Base-by-base conservation (phyloP, 1,140 invertebrate species). In the Drosophila subobscura region DNA sequence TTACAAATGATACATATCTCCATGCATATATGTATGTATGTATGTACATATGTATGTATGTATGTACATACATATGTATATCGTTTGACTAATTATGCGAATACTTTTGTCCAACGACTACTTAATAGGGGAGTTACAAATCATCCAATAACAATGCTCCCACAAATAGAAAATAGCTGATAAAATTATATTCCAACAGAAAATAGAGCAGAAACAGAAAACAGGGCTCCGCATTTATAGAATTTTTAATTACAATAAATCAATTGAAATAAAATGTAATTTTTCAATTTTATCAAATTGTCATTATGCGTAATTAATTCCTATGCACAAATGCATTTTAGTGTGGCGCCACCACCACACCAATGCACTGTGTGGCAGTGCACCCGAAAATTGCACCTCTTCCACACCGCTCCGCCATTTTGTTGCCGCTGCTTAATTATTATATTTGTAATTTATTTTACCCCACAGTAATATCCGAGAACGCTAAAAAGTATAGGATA, bases 271-370 rank as follows among this genome's bases (percentile, higher is more conserved):
- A 84, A 88, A 89, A 84, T 89, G 84, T 84, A 88, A 88, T 88
- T 88, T 88, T 89, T 88, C 84, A 88, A 89, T 88, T 88, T 88
- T 88, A 88, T 88, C 84, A 88, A 88, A 88, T 88, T 88, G 84
- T 88, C 84, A 88, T 88, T 89, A 88, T 89, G 84, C 84, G 84
- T 89, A 88, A 88, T 88, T 88, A 88, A 88, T 88, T 88, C 84
- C 83, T 86, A 88, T 86, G 83, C 83, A 88, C 83, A 86, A 86
- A 86, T 88, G 84, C 74, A 68, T 88, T 88, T 78, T 72, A 60
- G 68, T 56, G 59, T 68, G 51, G 52, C 66, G 52, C 55, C 53
- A 45, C 27, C 61, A n/a, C 60, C 55, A 53, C 52, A 59, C 33
- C 41, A 50, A 14, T 42, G n/a, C 16, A 20, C 16, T 40, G 37